Conservation (phyloP, 2,113 vertebrate genomes). For the Kryptolebias marmoratus region DNA sequence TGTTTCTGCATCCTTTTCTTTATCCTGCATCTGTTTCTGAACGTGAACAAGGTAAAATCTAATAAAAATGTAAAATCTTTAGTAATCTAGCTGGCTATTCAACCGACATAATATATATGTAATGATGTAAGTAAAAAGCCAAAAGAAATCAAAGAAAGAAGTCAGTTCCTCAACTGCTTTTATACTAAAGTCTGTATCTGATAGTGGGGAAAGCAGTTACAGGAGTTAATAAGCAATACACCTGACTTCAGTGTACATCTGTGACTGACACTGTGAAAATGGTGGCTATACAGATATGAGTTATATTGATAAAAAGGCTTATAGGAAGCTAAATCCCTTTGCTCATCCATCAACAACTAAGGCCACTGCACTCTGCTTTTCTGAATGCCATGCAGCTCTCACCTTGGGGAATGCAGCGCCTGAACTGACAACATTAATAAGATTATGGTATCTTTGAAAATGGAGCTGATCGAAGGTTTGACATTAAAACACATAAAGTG, state of each 20-base stretch:
- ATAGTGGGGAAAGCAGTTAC: slow-evolving; percentile 22
- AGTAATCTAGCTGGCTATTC: not conserved
- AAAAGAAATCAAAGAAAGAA: slow-evolving; percentile 11
- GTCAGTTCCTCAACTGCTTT: not conserved
- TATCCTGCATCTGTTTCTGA: too few species aligned
- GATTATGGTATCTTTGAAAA: slow-evolving; percentile 9
- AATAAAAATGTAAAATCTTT: slow-evolving; percentile 1
- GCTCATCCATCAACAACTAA: slow-evolving; percentile 33
- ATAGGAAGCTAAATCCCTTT: slow-evolving; percentile 30
- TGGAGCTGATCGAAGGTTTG: slow-evolving; percentile 1
- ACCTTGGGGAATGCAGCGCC: slow-evolving; percentile 11
- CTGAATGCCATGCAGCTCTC: slow-evolving; percentile 28
- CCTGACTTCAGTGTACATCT: slow-evolving; percentile 32
- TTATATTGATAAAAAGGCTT: slow-evolving; percentile 45
- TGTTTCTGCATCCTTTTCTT: not conserved
- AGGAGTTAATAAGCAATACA: slow-evolving; percentile 28
- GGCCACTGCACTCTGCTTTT: slow-evolving; percentile 30
- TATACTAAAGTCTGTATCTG: not conserved
- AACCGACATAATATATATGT: not conserved
- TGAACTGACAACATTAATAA: slow-evolving; percentile 19
- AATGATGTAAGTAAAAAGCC: not conserved
- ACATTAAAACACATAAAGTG: slow-evolving; percentile 9
- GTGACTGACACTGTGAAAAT: slow-evolving; percentile 38
- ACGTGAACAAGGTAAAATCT: too few species aligned
- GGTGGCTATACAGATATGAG: slow-evolving; percentile 18